Base-by-base conservation (phyloP, 2,797 vertebrate species). In the Salarias fasciatus region DNA sequence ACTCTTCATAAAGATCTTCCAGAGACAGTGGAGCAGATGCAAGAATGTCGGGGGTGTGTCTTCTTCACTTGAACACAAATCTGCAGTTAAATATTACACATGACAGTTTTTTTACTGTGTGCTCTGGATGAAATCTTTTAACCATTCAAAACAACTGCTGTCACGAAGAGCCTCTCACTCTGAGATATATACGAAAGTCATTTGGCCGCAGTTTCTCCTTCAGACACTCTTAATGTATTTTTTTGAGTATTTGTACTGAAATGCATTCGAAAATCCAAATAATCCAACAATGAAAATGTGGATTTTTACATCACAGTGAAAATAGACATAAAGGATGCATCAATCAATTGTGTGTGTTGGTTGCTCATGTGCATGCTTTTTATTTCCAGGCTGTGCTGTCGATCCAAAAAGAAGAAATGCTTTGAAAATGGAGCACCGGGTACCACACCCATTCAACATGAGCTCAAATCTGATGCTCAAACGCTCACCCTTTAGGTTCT, bases 11-110 rank as follows among this genome's bases (percentile, higher is more conserved):
- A 63, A 86, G 93, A 94, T 52, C 93, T 99, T 55, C 96, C 96
- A 0, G 96, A 99, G 70, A 97, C 94, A 0, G 89, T 96, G 50
- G 95, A 97, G 31, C 93, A 98, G 60, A 96, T 96, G 95, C 93
- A 96, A 59, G 82, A 85, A 64, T 93, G 94, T 81, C 95, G 83
- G 68, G 90, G 92, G 96, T 98, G 64, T 0, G 81, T 72, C 1
- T 40, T 6, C 33, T 35, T 35, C 33, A 35, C 33, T 6, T 35
- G 35, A 33, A 35, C 33, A 35, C 33, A 6, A 35, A 9, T 35
- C 9, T 35, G 33, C 33, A 35, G 33, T 35, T 6, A 12, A 38
- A 38, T 12, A 38, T 24, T 18, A 38, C 10, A 38, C 6, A 35
- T 35, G 35, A 35, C 18, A 24, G 18, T 24, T 18, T 18, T 24